These are phyloP conservation scores for Hydrophis major DNA, from an alignment of 2,797 vertebrate genomes.

Conservation along the genomic window DNA sequence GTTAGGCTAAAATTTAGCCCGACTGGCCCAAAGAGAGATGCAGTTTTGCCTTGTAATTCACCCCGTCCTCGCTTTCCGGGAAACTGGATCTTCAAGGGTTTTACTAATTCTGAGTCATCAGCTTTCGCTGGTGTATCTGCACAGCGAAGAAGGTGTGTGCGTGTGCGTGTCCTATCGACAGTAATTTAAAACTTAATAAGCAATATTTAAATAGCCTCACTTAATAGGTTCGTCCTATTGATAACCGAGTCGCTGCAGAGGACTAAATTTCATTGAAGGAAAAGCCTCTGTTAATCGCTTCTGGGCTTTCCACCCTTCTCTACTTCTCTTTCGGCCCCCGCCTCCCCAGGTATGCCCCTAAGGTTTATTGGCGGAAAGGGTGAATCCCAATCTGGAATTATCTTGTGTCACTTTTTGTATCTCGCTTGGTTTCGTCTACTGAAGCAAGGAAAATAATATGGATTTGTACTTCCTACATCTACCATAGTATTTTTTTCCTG, in stretches of 20 bases:
- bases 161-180: neutral
- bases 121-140: neutral
- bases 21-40: neutral
- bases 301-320: neutral
- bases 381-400: neutral
- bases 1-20: neutral
- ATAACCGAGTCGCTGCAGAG: neutral
- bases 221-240: neutral
- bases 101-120: neutral
- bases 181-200: neutral
- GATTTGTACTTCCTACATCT: neutral
- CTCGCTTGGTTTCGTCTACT: neutral
- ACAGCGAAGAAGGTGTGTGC: neutral
- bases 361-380: neutral
- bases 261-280: neutral
- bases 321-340: neutral
- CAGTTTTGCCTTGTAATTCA: neutral
- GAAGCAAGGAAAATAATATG: neutral
- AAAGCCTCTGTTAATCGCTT: neutral
- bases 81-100: neutral
- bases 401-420: neutral
- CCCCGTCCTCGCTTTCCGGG: neutral
- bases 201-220: neutral
- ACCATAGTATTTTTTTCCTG: neutral
- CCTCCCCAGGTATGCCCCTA: neutral